These are phyloP conservation scores for Centropus unirufus DNA, from an alignment of 2,113 vertebrate species.

Conservation along the genomic window DNA sequence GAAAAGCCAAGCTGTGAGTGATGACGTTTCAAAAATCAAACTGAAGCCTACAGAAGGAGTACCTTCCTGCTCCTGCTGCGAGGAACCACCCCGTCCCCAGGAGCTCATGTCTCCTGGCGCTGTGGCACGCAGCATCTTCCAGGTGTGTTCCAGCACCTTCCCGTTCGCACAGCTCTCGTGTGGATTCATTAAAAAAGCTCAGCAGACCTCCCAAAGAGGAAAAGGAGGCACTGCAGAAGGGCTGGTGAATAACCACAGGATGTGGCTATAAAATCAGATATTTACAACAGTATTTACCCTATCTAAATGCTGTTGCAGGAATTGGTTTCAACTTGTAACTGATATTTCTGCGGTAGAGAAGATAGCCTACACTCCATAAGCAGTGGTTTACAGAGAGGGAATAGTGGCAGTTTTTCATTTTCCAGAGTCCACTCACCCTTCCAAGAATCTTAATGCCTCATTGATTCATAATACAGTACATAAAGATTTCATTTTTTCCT, in stretches of 20 bases:
- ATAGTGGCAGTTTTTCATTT: slow-evolving; percentile 81
- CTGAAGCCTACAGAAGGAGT: background rate
- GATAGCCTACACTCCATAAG: slow-evolving; percentile 50
- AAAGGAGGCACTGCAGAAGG: slow-evolving; percentile 17
- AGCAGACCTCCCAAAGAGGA: background rate
- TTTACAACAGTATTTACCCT: slow-evolving; percentile 56
- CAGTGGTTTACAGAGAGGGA: slow-evolving; percentile 71
- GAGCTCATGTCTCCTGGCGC: background rate
- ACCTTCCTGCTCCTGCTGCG: fast-evolving
- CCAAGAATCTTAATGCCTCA: slow-evolving; percentile 84
- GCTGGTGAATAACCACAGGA: slow-evolving; percentile 34
- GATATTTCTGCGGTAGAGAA: slow-evolving; percentile 34
- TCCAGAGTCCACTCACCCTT: slow-evolving; percentile 79
- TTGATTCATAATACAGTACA: slow-evolving; percentile 85
- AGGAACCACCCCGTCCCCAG: background rate
- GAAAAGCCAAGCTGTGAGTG: background rate
- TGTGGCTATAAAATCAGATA: slow-evolving; percentile 22
- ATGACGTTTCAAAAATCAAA: background rate
- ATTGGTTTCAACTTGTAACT: slow-evolving; percentile 50
- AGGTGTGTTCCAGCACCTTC: fast-evolving
- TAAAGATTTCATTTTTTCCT: slow-evolving; percentile 84
- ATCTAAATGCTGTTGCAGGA: slow-evolving; percentile 49
- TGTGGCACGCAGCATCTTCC: fast-evolving
- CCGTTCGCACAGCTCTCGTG: background rate
- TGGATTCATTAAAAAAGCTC: background rate